Base-by-base conservation (phyloP, 2,797 vertebrate species). In the Lutjanus argentimaculatus region DNA sequence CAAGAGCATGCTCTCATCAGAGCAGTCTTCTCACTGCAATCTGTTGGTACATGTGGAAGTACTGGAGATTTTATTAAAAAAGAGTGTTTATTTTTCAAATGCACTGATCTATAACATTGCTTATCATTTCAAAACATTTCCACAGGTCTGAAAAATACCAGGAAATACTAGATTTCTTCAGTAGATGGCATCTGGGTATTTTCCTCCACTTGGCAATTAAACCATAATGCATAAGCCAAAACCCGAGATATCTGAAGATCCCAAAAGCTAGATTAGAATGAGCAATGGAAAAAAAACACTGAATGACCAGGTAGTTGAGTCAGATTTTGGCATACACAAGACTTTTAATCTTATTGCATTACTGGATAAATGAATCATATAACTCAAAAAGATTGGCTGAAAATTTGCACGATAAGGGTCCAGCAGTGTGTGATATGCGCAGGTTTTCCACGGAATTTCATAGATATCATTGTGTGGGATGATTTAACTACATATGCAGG, bases 341-440 rank as follows among this genome's bases (percentile, higher is more conserved):
- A 15, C 10, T 71, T 22, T 52, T n/a, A 52, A 62, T 73, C 53
- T 48, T 25, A 86, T 72, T 40, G 10, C 8, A 51, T 40, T 51
- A 16, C 14, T 19, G 25, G 66, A 9, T 12, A 36, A 25, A 48
- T 64, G 14, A 59, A 46, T 58, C 8, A 0, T 21, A 19, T 67
- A 75, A 52, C 10, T 22, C 6, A 21, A 25, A 67, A 12, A 21
- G 25, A 49, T 48, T n/a, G 36, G 21, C 40, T 51, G 30, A 36
- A 36, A 36, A 36, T 36, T 3, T 36, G 4, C 30, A 36, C 30
- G 0, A 36, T 36, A 36, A 3, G 19, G 19, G 25, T 4, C 25
- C 4, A 30, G 25, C 25, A 30, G 36, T 51, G 19, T 17, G 48
- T 6, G 21, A 36, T 36, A 36, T 36, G 30, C 2, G 5, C 6